Base-by-base conservation (phyloP, 2,113 vertebrate genomes). In the Salvelinus alpinus region DNA sequence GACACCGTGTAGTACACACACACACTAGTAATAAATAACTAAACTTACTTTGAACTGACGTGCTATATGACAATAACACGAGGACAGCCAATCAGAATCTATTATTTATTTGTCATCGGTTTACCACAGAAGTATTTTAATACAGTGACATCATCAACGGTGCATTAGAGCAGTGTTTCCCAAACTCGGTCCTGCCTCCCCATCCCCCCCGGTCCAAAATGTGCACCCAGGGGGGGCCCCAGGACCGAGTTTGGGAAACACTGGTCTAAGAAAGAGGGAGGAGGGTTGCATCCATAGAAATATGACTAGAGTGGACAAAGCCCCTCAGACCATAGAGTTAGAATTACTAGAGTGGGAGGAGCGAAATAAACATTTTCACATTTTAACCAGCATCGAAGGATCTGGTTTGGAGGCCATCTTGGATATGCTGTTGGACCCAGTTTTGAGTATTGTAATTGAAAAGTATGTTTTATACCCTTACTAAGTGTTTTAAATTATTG, bases 71-170 rank as follows among this genome's bases (percentile, higher is more conserved):
- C 47, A 48, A 48, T 48, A 48, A 48, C 47, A 48, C 14, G 11
- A 51, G 12, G 47, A 51, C 13, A 14, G 47, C 47, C 47, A 51
- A 14, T 51, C 13, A 34, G 12, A 51, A 51, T 51, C 12, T 34
- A 34, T 34, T 51, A 8, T 80, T 84, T 86, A 92, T 92, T 83
- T 90, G 90, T 92, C 83, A 80, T 73, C 74, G 64, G 71, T 87
- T 86, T 84, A 79, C 82, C 85, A 92, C 89, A 89, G 77, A 88
- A 81, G 91, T 74, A 89, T 44, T 76, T 88, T 72, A 80, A 87
- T 80, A 91, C 88, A 90, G 84, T 88, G 88, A 92, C 90, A 91
- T 91, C 79, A 88, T 91, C 84, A 91, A 92, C 86, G 90, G 84
- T 6, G 34, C 5, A 1, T 5, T 34, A 34, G 34, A 34, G 34